Evolutionary conservation across 1,140 invertebrate species (phyloP).

Genomic region (Lordiphosa clarofinis): DNA sequence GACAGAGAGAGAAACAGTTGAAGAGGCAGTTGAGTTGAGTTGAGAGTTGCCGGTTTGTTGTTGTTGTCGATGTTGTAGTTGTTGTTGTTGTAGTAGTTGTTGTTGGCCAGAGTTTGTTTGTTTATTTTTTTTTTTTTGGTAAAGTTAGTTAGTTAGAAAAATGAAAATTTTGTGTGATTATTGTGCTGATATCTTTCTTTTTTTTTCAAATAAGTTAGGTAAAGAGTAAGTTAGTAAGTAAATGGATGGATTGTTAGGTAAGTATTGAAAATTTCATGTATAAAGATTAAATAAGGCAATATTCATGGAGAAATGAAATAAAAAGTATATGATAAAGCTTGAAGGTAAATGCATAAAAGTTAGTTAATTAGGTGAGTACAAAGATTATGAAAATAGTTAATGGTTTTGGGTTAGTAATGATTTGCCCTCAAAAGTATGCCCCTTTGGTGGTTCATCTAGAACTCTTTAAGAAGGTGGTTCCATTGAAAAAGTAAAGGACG

Average conservation of each 20-base stretch:
- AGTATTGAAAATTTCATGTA: neutral
- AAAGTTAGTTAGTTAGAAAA: constrained; percentile 62
- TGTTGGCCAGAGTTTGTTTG: constrained; percentile 57
- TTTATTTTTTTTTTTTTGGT: constrained; percentile 50
- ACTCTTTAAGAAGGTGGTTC: too few relatives aligned
- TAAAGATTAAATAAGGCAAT: too few relatives aligned
- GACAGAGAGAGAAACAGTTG: constrained; percentile 60
- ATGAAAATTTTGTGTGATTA: constrained; percentile 72
- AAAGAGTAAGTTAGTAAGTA: constrained; percentile 38
- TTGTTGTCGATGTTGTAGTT: constrained; percentile 47
- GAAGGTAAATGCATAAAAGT: too few relatives aligned
- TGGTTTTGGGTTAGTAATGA: too few relatives aligned
- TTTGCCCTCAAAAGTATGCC: too few relatives aligned
- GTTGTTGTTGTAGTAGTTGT: constrained; percentile 28
- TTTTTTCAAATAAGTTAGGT: constrained; percentile 2
- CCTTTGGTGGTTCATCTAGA: too few relatives aligned
- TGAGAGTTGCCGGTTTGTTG: constrained; percentile 56
- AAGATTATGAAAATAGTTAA: too few relatives aligned
- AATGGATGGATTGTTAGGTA: neutral
- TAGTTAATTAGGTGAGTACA: too few relatives aligned
- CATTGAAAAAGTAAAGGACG: too few relatives aligned
- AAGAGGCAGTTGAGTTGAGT: constrained; percentile 65
- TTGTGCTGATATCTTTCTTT: constrained; percentile 48
- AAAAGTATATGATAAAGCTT: neutral
- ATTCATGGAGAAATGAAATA: neutral